Conservation (phyloP, 2,797 vertebrate species). For the Macroramphosus scolopax region DNA sequence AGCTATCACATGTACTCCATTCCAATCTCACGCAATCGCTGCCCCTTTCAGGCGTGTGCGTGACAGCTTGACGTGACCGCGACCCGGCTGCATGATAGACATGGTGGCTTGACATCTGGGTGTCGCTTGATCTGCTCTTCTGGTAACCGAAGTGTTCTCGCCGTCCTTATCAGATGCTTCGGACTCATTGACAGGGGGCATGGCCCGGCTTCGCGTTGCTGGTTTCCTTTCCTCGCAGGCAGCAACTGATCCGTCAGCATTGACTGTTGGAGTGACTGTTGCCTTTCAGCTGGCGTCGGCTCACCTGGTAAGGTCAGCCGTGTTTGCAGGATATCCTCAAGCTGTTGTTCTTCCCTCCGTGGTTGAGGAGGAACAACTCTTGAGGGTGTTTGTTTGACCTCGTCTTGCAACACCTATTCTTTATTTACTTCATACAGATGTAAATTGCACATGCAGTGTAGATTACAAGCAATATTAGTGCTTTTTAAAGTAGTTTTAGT, state of each 20-base stretch:
- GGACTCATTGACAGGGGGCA: slow-evolving; percentile 37
- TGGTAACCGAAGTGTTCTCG: slow-evolving; percentile 71
- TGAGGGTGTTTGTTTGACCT: no score
- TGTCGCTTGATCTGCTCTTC: slow-evolving; percentile 78
- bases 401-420: no score
- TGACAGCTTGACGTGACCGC: slow-evolving; percentile 39
- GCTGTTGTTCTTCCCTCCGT: slow-evolving; percentile 16
- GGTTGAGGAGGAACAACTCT: no score
- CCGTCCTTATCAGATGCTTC: slow-evolving; percentile 63
- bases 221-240: slow-evolving; percentile 37
- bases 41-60: slow-evolving; percentile 19
- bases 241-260: no score
- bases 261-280: no score
- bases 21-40: slow-evolving; percentile 18
- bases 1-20: no score
- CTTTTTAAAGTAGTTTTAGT: no score
- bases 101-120: slow-evolving; percentile 85
- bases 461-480: no score
- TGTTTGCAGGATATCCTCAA: slow-evolving; percentile 15
- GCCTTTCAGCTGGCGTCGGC: no score
- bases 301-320: no score
- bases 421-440: no score
- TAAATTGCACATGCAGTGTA: no score
- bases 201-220: slow-evolving; percentile 54
- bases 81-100: slow-evolving; percentile 76